Evolutionary conservation across 2,113 vertebrate species (phyloP).

Genomic region (Tragelaphus strepsiceros): DNA sequence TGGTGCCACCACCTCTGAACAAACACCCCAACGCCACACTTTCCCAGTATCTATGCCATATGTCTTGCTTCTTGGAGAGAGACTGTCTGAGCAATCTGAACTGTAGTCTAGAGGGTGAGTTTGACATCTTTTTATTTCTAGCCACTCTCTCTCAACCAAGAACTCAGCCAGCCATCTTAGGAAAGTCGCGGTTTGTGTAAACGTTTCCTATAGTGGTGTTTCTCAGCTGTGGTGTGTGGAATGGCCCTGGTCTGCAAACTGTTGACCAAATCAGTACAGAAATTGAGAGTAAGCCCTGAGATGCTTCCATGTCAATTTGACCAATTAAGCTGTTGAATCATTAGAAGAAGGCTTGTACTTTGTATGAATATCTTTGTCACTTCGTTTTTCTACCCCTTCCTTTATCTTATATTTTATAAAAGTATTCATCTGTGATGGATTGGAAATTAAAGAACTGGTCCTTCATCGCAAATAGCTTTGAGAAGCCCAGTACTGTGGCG

Average conservation of each 20-base stretch:
- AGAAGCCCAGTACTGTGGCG: neutral
- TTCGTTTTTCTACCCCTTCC: neutral
- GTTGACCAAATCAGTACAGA: neutral
- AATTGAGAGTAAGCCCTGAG: neutral
- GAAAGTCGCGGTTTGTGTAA: fast-evolving
- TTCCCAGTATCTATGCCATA: neutral
- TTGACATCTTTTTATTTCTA: neutral
- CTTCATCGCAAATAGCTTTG: neutral
- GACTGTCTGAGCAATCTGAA: neutral
- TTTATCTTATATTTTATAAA: neutral
- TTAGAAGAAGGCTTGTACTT: neutral
- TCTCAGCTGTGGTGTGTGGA: neutral
- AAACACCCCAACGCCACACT: neutral
- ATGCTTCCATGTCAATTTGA: neutral
- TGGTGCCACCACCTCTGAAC: neutral
- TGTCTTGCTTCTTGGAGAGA: neutral
- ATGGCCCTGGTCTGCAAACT: neutral
- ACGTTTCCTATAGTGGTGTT: fast-evolving
- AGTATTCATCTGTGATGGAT: neutral
- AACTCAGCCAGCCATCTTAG: neutral
- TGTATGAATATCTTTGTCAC: neutral
- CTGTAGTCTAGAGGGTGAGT: neutral
- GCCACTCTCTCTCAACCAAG: neutral
- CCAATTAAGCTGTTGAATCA: neutral
- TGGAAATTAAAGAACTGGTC: neutral